A percentile compares a stretch with the other conserved stretches of the same genome.
These are phyloP conservation scores for Microcaecilia unicolor DNA, from an alignment of 2,797 vertebrate genomes.

Conservation along the genomic window DNA sequence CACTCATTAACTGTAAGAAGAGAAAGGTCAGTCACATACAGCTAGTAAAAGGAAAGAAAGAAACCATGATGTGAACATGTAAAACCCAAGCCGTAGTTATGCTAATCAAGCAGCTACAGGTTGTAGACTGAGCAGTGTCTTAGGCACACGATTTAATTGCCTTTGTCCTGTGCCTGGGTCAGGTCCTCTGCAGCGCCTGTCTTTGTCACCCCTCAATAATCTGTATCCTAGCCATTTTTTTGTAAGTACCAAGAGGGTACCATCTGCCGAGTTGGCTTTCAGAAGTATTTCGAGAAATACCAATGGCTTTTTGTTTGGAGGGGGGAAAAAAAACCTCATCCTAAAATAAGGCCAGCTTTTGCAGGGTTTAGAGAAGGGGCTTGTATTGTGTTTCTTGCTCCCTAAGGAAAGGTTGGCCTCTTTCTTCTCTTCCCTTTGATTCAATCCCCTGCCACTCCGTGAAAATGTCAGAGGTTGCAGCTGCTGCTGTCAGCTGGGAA, in stretches of 20 bases:
- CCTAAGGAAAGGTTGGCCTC: constrained; percentile 54
- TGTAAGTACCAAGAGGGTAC: constrained; percentile 27
- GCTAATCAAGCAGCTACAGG: no score
- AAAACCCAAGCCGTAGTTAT: no score
- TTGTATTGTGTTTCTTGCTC: constrained; percentile 55
- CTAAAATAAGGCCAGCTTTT: constrained; percentile 52
- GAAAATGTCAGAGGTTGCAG: constrained; percentile 74
- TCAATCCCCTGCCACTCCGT: constrained; percentile 56
- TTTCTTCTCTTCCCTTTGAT: constrained; percentile 59
- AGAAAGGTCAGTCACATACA: no score
- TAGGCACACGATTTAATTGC: no score
- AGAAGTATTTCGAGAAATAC: constrained; percentile 52
- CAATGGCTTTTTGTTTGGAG: constrained; percentile 57
- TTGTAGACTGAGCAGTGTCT: no score
- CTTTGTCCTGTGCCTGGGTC: no score
- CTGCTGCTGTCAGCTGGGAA: constrained; percentile 61
- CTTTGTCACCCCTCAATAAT: no score
- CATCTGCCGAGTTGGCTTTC: constrained; percentile 62
- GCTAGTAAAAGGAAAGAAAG: no score
- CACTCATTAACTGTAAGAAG: no score
- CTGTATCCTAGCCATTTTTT: not conserved
- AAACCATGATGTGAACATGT: no score
- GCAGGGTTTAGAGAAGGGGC: constrained; percentile 45
- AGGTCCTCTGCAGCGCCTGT: no score
- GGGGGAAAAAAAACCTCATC: no score